A percentile compares a stretch with the other conserved stretches of the same genome.
phyloP scores from a whole-genome alignment of 1,140 invertebrate species.

The Euborellia annulipes region DNA sequence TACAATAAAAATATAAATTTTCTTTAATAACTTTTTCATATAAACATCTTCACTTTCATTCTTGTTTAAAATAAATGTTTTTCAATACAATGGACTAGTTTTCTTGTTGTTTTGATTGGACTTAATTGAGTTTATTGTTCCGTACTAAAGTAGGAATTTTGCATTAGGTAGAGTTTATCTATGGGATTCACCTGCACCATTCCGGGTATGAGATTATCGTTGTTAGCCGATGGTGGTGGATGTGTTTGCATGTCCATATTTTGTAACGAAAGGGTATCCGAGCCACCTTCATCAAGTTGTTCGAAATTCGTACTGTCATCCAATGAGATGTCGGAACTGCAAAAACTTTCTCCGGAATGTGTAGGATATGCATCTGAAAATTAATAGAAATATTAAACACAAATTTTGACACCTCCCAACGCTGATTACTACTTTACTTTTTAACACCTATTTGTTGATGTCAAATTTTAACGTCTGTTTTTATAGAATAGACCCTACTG shows the following conservation, averaged over 20 bases:
- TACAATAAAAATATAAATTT: no score
- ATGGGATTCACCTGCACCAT: conserved; percentile 71
- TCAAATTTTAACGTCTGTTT: no score
- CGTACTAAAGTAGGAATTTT: conserved; percentile 78
- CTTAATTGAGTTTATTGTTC: conserved; percentile 17
- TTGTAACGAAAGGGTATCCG: conserved; percentile 56
- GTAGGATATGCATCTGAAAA: conserved; percentile 59
- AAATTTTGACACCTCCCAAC: no score
- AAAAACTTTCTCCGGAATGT: conserved; percentile 77
- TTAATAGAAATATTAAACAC: no score
- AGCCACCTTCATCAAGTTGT: conserved; percentile 57
- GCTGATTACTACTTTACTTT: no score
- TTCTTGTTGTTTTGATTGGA: not conserved
- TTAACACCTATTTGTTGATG: no score
- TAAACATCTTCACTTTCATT: not conserved
- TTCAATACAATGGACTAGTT: not conserved
- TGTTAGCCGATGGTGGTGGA: conserved; percentile 34
- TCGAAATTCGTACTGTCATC: conserved; percentile 66
- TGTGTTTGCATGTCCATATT: conserved; percentile 40
- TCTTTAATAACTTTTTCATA: no score
- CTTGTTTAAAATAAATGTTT: conserved; percentile 1
- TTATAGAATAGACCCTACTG: no score
- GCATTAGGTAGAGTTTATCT: conserved; percentile 95
- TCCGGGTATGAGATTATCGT: conserved; percentile 27
- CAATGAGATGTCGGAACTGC: conserved; percentile 72